Evolutionary conservation across 23 tunicate genomes (phyloP), one percentile per base, ranked within the genome.

Genomic region (Clavelina lepadiformis): DNA sequence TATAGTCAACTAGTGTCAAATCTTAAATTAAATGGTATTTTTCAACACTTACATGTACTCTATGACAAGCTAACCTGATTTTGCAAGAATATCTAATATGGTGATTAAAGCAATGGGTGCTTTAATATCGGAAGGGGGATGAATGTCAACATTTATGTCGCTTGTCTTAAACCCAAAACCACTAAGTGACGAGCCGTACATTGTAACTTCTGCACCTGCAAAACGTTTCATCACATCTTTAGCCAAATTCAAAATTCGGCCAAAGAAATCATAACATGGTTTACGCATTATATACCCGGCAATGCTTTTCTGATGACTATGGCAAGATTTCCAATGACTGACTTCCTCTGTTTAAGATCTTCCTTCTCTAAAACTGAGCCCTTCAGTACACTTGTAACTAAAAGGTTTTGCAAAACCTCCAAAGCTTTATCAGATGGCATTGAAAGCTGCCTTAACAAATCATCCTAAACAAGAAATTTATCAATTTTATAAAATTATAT

Each of bases 101-200:
- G 38, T 19, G 3, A 86, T 56, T 33, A 86, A 56, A 5, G 60
- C 85, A 26, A 74, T 51, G 0, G 95, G 95, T 31, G 84, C 64
- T 29, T 31, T 62, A 38, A 78, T 47, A 30, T 38, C 32, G 44
- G 38, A 36, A 20, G 95, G 70, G 38, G 65, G 57, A 56, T 78
- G 80, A 1, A 86, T 31, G 57, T 86, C 95, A 33, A 86, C 75
- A 57, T 86, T 86, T 56, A 86, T 27, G 61, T 86, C 85, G 37
- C 85, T 77, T 13, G 23, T 33, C 28, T 71, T 71, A 29, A 78
- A 58, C 1, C 95, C 85, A 35, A 86, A 38, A 11, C 74, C 77
- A 29, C 86, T 86, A 1, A 71, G 47, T 7, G 95, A 86, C 26
- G 95, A 86, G 8, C 95, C 95, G 38, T 76, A 86, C 63, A 72